Evolutionary conservation across 2,888 invertebrate species (phyloP), one percentile per base, ranked within the genome.

Genomic region (Pristionchus mayeri): DNA sequence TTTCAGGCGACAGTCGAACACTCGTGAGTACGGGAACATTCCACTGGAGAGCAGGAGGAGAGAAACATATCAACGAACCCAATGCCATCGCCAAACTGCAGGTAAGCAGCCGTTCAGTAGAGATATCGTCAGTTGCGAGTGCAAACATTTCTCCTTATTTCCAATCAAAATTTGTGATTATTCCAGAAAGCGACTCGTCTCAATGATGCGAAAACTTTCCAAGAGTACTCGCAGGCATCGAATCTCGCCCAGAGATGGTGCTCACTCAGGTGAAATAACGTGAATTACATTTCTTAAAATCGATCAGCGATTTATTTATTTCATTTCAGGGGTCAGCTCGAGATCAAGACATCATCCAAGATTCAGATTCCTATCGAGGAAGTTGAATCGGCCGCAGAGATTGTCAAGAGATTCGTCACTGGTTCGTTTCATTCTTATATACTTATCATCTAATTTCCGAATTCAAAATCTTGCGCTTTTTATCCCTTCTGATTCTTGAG

Each of bases 41-140:
- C 93, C 98, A 99, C 93, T 99, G 98, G 98, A 95, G 98, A 90
- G 91, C 92, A 50, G 93, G 94, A 3, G 99, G 99, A 3, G 98
- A 99, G 94, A 96, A 97, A 89, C 99, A 99, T 94, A 96, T 99
- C 92, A 99, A 99, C 93, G 98, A 98, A 93, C 99, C 99, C 0
- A 94, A 95, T 89, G 95, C 96, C 87, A 95, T 95, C 87, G 95
- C 95, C n/a, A 95, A 95, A 90, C 94, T 96, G 48, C 95, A 95
- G 94, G 95, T 95, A 54, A 24, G 75, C 37, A 37, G 16, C 21
- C 9, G 27, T 30, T 63, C 0, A 30, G 18, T 34, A 11, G 34
- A 63, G n/a, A n/a, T n/a, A n/a, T n/a, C n/a, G n/a, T n/a, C 44
- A 44, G 44, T 13, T 18, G n/a, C 7, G 18, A 60, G 9, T n/a